Base-by-base conservation (phyloP, 2,797 vertebrate species). In the Schizopygopsis pylzovi region DNA sequence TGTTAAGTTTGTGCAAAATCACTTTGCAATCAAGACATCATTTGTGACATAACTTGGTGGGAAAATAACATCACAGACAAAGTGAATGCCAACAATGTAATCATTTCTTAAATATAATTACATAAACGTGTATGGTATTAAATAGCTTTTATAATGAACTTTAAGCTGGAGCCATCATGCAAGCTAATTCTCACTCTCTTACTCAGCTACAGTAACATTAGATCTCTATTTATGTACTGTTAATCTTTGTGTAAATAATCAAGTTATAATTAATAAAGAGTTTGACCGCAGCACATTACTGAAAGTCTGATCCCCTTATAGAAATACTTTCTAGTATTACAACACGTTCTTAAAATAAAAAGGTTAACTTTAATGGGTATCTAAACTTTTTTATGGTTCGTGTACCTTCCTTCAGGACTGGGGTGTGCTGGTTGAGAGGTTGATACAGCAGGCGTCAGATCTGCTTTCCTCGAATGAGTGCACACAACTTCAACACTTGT, bases 391-490 rank as follows among this genome's bases (percentile, higher is more conserved):
- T 11, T 54, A 10, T 52, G 47, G 49, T 76, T 54, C 10, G 8
- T 39, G 49, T 72, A 52, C 68, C 16, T 39, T 83, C 3, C 28
- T 85, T 25, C 89, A 97, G 97, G 94, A 95, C 84, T 96, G 95
- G 95, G 93, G 88, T 83, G 91, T 83, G 0, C 28, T 87, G 52
- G 85, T 93, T 10, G 93, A 95, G 28, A 90, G 86, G 49, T 83
- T 96, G 82, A 93, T 94, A 85, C 87, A 86, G 13, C 93, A 96
- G 85, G 95, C 95, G 0, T 88, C 92, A 52, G 92, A 87, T 45
- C 93, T 96, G 85, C 90, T 94, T 47, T 86, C 92, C 18, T 91
- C 85, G 0, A 92, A 91, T 28, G 90, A 93, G 49, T 88, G 86
- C 0, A 77, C 87, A 77, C 94, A 95, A 88, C 94, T 94, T 76